Evolutionary conservation across 2,113 vertebrate genomes (phyloP).

Genomic region (Osmerus mordax): DNA sequence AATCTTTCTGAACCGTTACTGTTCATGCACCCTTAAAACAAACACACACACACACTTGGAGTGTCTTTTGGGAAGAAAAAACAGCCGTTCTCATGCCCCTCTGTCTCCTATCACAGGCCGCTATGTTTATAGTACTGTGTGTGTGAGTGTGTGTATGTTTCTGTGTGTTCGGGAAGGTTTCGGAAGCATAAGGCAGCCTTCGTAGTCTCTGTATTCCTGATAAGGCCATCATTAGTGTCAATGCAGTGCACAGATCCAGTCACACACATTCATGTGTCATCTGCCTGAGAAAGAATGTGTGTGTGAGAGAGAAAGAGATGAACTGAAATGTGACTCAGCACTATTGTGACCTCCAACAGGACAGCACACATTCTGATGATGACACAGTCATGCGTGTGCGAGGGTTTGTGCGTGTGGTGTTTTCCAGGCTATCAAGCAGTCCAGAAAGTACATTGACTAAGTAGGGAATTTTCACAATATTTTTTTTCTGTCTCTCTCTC

Average conservation of each 20-base stretch:
- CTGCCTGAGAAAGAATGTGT: not conserved
- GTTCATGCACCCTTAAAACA: not conserved
- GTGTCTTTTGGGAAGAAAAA: not conserved
- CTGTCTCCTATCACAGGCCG: not conserved
- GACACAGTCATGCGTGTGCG: not conserved
- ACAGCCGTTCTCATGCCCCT: not conserved
- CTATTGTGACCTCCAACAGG: not conserved
- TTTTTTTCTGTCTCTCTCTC: too few relatives aligned
- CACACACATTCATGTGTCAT: not conserved
- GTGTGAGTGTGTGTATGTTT: not conserved
- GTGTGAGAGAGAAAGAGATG: too few relatives aligned
- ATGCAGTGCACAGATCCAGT: not conserved
- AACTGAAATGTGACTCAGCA: constrained; percentile 19
- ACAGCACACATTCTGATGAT: constrained; percentile 5
- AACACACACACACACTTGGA: not conserved
- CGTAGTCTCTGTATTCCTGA: not conserved
- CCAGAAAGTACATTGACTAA: too few relatives aligned
- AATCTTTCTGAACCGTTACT: too few relatives aligned
- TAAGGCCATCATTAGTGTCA: not conserved
- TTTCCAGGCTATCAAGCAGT: too few relatives aligned
- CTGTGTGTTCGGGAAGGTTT: not conserved
- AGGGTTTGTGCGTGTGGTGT: too few relatives aligned
- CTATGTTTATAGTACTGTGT: not conserved
- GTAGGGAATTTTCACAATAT: too few relatives aligned
- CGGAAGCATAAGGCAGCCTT: not conserved